A percentile compares a stretch with the other conserved stretches of the same genome.
phyloP scores from a whole-genome alignment of 1,140 invertebrate genomes.

The Pseudomyrmex gracilis region DNA sequence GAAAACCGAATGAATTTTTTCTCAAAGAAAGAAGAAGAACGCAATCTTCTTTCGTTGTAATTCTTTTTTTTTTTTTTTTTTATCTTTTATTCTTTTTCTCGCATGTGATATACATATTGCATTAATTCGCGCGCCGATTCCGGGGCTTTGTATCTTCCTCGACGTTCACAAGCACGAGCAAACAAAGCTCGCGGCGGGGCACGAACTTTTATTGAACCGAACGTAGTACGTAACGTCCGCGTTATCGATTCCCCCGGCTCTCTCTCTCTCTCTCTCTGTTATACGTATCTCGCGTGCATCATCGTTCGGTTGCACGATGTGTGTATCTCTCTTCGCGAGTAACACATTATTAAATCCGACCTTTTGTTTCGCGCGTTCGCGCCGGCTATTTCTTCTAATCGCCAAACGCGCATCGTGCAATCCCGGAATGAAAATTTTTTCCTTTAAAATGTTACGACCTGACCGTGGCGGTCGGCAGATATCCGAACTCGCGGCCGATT shows the following conservation, averaged over 20 bases:
- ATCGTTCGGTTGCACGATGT: not conserved
- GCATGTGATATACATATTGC: constrained; percentile 7
- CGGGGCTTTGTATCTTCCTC: constrained; percentile 41
- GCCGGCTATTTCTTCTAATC: constrained; percentile 4
- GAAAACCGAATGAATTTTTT: too few relatives aligned
- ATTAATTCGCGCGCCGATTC: constrained; percentile 22
- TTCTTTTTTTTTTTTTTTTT: too few relatives aligned
- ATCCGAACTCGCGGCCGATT: constrained; percentile 50
- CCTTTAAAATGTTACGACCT: constrained; percentile 52
- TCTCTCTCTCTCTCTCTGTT: too few relatives aligned
- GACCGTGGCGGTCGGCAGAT: constrained; percentile 24
- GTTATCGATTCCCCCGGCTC: constrained; percentile 7
- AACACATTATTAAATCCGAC: constrained; percentile 50
- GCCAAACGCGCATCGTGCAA: constrained; percentile 29
- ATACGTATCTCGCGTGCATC: constrained; percentile 26
- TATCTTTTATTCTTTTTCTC: not conserved
- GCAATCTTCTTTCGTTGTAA: constrained; percentile 10
- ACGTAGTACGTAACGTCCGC: not conserved
- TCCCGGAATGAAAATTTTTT: constrained; percentile 41
- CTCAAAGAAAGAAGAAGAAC: not conserved
- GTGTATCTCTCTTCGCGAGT: constrained; percentile 20
- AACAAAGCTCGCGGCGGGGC: constrained; percentile 12
- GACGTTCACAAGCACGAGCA: constrained; percentile 26
- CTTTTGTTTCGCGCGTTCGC: constrained; percentile 25
- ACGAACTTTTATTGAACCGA: constrained; percentile 51